These are phyloP conservation scores for Heliocidaris erythrogramma DNA, from an alignment of 35 echinoderm and acorn worm species.

Conservation along the genomic window DNA sequence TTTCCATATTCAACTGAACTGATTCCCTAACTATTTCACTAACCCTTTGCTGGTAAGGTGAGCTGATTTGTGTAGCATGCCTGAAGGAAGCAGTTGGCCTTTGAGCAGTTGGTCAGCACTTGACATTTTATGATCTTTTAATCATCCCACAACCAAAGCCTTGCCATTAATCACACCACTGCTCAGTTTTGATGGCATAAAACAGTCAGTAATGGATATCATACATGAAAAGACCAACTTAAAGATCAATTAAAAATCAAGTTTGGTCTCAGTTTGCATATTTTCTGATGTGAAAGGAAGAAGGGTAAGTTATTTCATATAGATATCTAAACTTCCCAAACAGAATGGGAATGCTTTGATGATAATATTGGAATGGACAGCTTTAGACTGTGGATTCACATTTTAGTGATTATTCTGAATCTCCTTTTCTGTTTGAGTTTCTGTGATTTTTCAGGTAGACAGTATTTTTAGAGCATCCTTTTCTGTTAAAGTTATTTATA, in stretches of 20 bases:
- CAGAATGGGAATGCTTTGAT: no score
- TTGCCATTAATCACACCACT: not conserved
- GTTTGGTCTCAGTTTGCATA: no score
- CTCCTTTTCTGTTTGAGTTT: no score
- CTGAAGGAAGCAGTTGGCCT: conserved; percentile 7
- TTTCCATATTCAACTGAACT: not conserved
- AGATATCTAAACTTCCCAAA: no score
- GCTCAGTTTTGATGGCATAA: not conserved
- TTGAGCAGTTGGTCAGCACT: conserved; percentile 15
- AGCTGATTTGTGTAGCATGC: not conserved
- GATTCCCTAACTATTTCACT: not conserved
- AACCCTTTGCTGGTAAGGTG: not conserved
- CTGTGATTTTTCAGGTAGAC: no score
- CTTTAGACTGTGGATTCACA: no score
- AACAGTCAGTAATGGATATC: not conserved
- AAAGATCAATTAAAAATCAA: not conserved
- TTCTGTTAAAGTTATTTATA: not conserved
- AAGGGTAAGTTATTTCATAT: no score
- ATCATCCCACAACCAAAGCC: not conserved
- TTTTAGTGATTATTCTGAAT: no score
- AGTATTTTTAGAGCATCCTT: not conserved
- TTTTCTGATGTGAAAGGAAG: no score
- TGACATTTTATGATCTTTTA: conserved; percentile 3
- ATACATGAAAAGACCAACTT: not conserved
- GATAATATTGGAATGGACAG: no score